These are phyloP conservation scores for Myotis planiceps DNA, from an alignment of 2,797 vertebrate species.

Conservation along the genomic window DNA sequence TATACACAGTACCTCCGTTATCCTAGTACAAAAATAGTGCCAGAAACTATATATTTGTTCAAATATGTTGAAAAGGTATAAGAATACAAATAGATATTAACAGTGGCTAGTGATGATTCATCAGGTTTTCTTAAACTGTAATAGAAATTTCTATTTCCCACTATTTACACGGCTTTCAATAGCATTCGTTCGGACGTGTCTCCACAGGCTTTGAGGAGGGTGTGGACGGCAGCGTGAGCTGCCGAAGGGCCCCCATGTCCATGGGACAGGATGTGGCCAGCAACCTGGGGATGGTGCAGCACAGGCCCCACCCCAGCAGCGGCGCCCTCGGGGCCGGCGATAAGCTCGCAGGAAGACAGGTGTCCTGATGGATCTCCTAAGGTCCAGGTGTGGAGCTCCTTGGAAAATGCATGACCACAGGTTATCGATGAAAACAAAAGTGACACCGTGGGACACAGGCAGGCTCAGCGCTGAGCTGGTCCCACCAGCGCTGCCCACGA, in stretches of 20 bases:
- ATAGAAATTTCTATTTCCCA: conserved; percentile 81
- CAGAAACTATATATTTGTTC: conserved; percentile 90
- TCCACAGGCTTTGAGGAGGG: conserved; percentile 57
- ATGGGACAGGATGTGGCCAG: too few relatives aligned
- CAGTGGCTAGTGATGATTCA: conserved; percentile 80
- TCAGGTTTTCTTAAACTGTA: conserved; percentile 75
- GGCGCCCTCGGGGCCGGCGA: too few relatives aligned
- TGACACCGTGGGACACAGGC: not conserved
- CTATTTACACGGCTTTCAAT: conserved; percentile 85
- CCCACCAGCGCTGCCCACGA: not conserved
- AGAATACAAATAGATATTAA: conserved; percentile 83
- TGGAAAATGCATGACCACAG: not conserved
- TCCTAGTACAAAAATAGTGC: conserved; percentile 90
- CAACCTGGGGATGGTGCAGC: too few relatives aligned
- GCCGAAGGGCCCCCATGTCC: too few relatives aligned
- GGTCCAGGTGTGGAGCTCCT: not conserved
- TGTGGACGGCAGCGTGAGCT: not conserved
- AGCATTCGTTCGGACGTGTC: conserved; percentile 79
- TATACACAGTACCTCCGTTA: conserved; percentile 83
- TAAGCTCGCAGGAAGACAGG: not conserved
- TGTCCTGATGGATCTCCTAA: not conserved
- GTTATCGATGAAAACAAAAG: not conserved
- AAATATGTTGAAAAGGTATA: conserved; percentile 88
- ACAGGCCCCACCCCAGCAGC: too few relatives aligned
- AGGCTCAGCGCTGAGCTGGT: not conserved